phyloP scores from a whole-genome alignment of 1,140 invertebrate genomes.

The Trachymyrmex cornetzi region DNA sequence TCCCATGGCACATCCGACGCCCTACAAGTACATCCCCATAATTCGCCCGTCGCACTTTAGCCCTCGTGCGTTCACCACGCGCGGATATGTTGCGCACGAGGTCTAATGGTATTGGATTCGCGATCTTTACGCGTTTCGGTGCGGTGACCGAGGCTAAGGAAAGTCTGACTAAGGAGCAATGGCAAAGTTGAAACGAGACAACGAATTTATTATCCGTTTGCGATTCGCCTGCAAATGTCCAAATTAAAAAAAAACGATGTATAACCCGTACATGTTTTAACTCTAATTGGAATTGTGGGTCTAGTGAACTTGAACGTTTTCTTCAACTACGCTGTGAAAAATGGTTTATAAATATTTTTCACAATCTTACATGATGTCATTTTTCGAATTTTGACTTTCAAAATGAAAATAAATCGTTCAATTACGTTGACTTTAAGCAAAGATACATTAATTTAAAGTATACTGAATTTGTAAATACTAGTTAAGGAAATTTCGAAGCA shows the following conservation, averaged over 20 bases:
- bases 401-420: too few relatives aligned
- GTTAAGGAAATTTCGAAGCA: too few relatives aligned
- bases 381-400: too few relatives aligned
- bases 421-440: too few relatives aligned
- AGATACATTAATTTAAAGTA: too few relatives aligned
- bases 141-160: constrained; percentile 34
- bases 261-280: not conserved
- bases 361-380: too few relatives aligned
- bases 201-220: not conserved
- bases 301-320: too few relatives aligned
- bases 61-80: constrained; percentile 49
- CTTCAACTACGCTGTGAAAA: too few relatives aligned
- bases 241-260: constrained; percentile 13
- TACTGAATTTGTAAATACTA: too few relatives aligned
- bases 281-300: too few relatives aligned
- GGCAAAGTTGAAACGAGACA: not conserved
- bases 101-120: constrained; percentile 75
- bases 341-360: too few relatives aligned
- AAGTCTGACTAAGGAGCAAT: constrained; percentile 26
- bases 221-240: not conserved
- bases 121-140: constrained; percentile 53
- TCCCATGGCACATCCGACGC: constrained; percentile 78
- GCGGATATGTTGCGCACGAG: constrained; percentile 40
- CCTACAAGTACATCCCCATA: constrained; percentile 71
- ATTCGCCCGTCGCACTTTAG: constrained; percentile 70